Evolutionary conservation across 2,113 vertebrate species (phyloP).

Genomic region (Takifugu flavidus): DNA sequence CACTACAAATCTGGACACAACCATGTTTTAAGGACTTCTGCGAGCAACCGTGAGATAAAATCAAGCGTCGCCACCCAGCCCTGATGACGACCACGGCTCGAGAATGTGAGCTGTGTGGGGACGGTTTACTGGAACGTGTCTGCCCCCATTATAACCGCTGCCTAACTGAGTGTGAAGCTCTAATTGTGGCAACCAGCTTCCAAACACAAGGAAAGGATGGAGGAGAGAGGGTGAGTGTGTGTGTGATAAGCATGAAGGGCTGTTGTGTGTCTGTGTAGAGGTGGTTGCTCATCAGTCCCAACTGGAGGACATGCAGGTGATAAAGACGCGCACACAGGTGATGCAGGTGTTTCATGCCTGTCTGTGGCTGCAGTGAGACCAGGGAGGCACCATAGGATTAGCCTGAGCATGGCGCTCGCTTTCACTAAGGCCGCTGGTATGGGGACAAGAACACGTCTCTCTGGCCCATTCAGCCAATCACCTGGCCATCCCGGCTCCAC

Average conservation of each 20-base stretch:
- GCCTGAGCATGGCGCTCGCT: conserved; percentile 39
- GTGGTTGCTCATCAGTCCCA: too few relatives aligned
- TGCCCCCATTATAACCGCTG: conserved; percentile 60
- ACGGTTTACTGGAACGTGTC: conserved; percentile 53
- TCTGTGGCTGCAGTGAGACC: conserved; percentile 53
- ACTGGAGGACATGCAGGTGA: too few relatives aligned
- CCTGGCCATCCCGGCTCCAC: conserved; percentile 8
- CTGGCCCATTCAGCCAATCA: conserved; percentile 46
- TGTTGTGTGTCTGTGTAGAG: conserved; percentile 8
- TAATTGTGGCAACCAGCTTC: conserved; percentile 65
- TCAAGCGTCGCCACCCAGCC: conserved; percentile 39
- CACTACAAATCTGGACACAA: background rate
- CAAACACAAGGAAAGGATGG: conserved; percentile 1
- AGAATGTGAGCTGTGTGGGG: conserved; percentile 52
- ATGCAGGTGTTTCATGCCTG: conserved; percentile 26
- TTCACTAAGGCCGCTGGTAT: background rate
- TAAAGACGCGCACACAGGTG: conserved; percentile 5
- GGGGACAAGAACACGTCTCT: conserved; percentile 15
- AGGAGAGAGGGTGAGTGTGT: conserved; percentile 10
- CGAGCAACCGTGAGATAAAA: conserved; percentile 13
- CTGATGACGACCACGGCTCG: conserved; percentile 22
- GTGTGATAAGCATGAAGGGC: conserved; percentile 33
- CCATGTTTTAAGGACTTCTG: background rate
- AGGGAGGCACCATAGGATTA: conserved; percentile 43
- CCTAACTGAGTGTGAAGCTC: conserved; percentile 69